Evolutionary conservation across 2,113 vertebrate species (phyloP).

Genomic region (Turdus rufiventris): DNA sequence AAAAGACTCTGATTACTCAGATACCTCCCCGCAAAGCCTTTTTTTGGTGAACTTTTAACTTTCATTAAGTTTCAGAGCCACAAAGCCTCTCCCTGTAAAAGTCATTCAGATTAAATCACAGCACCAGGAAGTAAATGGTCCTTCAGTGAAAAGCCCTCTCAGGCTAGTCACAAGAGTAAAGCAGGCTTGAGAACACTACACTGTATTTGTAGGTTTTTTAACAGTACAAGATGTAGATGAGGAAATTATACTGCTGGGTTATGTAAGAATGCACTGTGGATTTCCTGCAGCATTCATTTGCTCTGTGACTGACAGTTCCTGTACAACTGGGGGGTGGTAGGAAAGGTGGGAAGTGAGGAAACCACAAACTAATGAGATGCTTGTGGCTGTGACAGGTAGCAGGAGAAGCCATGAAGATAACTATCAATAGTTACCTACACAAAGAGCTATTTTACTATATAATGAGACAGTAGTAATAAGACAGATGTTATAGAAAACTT

Average conservation of each 20-base stretch:
- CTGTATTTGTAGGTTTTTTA: background rate
- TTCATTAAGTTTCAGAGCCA: background rate
- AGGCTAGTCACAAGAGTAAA: background rate
- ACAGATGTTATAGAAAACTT: background rate
- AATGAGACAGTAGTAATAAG: background rate
- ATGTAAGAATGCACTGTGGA: background rate
- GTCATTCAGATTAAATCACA: background rate
- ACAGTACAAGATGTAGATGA: background rate
- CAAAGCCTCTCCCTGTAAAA: background rate
- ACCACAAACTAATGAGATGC: background rate
- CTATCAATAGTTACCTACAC: background rate
- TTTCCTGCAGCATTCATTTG: background rate
- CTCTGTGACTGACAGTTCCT: background rate
- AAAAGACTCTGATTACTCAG: background rate
- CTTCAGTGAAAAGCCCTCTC: background rate
- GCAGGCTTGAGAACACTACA: background rate
- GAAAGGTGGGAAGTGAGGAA: background rate
- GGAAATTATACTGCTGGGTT: conserved; percentile 1
- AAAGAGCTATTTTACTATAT: background rate
- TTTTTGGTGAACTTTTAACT: background rate
- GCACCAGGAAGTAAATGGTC: background rate
- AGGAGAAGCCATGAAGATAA: background rate
- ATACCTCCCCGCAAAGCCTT: background rate
- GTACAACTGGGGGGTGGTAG: fast-evolving
- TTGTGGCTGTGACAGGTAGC: background rate